Base-by-base conservation (phyloP, 2,797 vertebrate genomes). In the Fratercula arctica region DNA sequence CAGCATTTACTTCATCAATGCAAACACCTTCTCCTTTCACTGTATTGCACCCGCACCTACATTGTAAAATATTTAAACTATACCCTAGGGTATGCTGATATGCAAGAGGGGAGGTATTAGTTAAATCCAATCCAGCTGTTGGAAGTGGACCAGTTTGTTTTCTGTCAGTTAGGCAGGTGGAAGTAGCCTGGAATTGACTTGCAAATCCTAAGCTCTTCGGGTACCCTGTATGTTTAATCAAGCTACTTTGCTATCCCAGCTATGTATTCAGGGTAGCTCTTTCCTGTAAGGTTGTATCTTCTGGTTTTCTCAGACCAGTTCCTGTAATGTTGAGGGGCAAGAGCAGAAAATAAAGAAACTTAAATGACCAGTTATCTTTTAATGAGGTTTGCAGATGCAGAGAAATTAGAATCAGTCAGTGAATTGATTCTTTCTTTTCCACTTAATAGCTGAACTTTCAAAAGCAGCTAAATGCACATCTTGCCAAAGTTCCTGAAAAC, bases 61-160 rank as follows among this genome's bases (percentile, higher is more conserved):
- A 7, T 46, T 41, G 31, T 85, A 31, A 89, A 89, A 24, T 82
- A 57, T 60, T 53, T 70, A 60, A 92, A 70, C 35, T 77, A 2
- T 85, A 17, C 74, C 85, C 33, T 45, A 57, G 60, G 24, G 24
- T 57, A 54, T 66, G 37, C 37, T 89, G 13, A 19, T 45, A 7
- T 89, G 64, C 51, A 35, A 57, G 50, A 61, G 53, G 48, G 67
- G 81, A 70, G 45, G 12, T 51, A 77, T 87, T 63, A 45, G 75
- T 89, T 94, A 79, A 96, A 92, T 83, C 45, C 16, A 89, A 0
- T 94, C 64, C 89, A 95, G 81, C 51, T 96, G 64, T 72, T 96
- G 87, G 87, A 94, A 72, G 16, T 60, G n/a, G 68, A 33, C 68
- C 78, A 89, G 8, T 29, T 31, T 26, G 73, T 74, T 83, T 80